These are phyloP conservation scores for Uromys caudimaculatus DNA, from an alignment of 2,797 vertebrate genomes.

Conservation along the genomic window DNA sequence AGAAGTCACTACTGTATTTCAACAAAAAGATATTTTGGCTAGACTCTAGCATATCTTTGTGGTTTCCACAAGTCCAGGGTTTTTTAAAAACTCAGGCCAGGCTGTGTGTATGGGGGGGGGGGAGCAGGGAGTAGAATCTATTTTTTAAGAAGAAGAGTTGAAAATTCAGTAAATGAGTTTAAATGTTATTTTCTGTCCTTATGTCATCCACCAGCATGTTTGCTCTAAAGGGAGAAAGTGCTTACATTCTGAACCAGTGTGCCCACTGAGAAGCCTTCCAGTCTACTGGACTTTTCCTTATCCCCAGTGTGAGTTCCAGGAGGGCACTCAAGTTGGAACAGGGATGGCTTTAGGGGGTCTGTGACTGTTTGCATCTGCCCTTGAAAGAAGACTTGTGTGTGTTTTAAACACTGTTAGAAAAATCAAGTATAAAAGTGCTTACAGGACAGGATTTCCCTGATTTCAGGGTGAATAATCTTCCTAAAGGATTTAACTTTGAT, in stretches of 20 bases:
- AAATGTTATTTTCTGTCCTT: conserved; percentile 66
- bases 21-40: conserved; percentile 22
- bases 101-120: background rate
- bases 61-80: conserved; percentile 30
- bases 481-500: conserved; percentile 91
- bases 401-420: conserved; percentile 58
- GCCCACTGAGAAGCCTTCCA: conserved; percentile 33
- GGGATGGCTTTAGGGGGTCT: conserved; percentile 64
- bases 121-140: background rate
- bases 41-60: conserved; percentile 40
- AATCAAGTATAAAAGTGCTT: conserved; percentile 77
- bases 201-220: background rate
- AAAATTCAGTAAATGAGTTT: conserved; percentile 64
- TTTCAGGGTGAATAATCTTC: conserved; percentile 90
- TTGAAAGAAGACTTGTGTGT: conserved; percentile 29
- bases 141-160: conserved; percentile 59
- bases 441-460: conserved; percentile 86
- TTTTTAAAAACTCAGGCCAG: conserved; percentile 45
- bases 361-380: conserved; percentile 38
- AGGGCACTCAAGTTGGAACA: conserved; percentile 51
- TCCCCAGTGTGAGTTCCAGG: conserved; percentile 23
- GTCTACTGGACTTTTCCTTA: conserved; percentile 56
- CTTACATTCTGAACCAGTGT: conserved; percentile 60
- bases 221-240: conserved; percentile 53
- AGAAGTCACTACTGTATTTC: background rate